Base-by-base conservation (phyloP, 2,113 vertebrate genomes). In the Crotophaga sulcirostris region DNA sequence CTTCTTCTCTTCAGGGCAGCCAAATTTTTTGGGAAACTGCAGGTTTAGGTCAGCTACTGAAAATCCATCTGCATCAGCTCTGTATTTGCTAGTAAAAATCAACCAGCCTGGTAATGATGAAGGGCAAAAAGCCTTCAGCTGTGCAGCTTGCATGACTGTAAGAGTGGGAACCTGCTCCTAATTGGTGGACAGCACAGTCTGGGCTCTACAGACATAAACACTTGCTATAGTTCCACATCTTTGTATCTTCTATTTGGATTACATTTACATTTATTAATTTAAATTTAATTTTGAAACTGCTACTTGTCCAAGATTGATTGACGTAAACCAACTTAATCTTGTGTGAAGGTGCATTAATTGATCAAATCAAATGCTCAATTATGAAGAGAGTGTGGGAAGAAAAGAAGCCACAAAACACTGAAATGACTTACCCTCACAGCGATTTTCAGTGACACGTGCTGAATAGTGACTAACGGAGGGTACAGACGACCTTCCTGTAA, bases 401-500 rank as follows among this genome's bases (percentile, higher is more conserved):
- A 40, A 51, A 59, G 69, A 81, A 67, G 84, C 17, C 24, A 72
- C 26, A 12, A 28, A 72, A 19, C 24, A 34, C 44, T 64, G 68
- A 23, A 21, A 16, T 31, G 0, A 79, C 95, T 98, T 97, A 99
- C 99, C 98, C 97, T 99, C 68, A 98, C 98, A n/a, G 99, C 99
- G 21, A 99, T 98, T 94, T 98, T 99, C 93, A 99, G 81, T 1
- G 99, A 99, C 62, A 99, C 99, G 0, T 98, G 97, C 91, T 95
- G 98, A 94, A 99, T 99, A 59, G 96, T 97, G 94, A 94, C 97
- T 97, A 99, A 98, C 4, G 99, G 98, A 95, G 99, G 99, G 89
- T 99, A 99, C 54, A 99, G 97, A 74, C 99, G 98, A 76, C 99
- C 99, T 79, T 99, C 99, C 45, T 97, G 90, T 58, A 99, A 97